phyloP scores from a whole-genome alignment of 2,888 invertebrate species.

The Villa cingulata region DNA sequence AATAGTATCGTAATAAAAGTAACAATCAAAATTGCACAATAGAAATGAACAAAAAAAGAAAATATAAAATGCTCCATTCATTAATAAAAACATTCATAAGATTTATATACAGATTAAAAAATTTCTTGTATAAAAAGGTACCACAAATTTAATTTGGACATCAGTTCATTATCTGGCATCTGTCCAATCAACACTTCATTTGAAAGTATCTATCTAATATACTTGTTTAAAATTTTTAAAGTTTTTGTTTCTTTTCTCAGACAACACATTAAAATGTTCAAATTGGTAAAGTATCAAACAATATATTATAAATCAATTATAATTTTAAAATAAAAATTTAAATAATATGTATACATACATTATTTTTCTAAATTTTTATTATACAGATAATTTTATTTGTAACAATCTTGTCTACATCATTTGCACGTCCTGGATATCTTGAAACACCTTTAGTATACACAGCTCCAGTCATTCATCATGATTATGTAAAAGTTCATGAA shows the following conservation, averaged over 20 bases:
- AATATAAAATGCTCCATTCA: not conserved
- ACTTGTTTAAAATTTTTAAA: no score
- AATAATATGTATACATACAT: no score
- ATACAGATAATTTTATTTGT: slow-evolving; percentile 21
- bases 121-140: slow-evolving; percentile 7
- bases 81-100: not conserved
- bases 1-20: slow-evolving; percentile 2
- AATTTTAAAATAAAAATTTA: no score
- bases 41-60: not conserved
- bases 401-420: slow-evolving; percentile 41
- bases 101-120: no score
- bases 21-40: slow-evolving; percentile 1
- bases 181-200: slow-evolving; percentile 2
- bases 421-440: slow-evolving; percentile 29
- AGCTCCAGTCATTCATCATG: slow-evolving; percentile 8
- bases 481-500: slow-evolving; percentile 17
- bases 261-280: slow-evolving; percentile 16
- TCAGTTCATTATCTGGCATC: slow-evolving; percentile 7
- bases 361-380: no score
- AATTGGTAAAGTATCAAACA: slow-evolving; percentile 14
- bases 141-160: not conserved
- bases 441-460: slow-evolving; percentile 7
- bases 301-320: not conserved
- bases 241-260: not conserved
- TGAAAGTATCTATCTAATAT: no score